phyloP scores from a whole-genome alignment of 2,113 vertebrate species.

The Cacatua alba region DNA sequence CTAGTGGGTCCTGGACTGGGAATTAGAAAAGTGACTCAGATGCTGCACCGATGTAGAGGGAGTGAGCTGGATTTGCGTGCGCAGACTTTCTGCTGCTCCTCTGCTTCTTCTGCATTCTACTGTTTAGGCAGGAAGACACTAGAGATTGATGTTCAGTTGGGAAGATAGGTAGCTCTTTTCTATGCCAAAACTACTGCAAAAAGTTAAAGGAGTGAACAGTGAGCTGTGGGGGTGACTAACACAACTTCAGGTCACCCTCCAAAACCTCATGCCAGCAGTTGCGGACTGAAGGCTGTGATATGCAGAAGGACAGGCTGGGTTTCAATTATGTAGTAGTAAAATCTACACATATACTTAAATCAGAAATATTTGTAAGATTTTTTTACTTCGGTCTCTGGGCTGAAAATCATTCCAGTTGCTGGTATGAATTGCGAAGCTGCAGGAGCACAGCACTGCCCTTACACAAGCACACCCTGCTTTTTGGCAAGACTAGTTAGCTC shows the following conservation, averaged over 20 bases:
- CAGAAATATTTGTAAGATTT: background rate
- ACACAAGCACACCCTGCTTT: background rate
- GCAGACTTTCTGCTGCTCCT: background rate
- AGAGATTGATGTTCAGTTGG: background rate
- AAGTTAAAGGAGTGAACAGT: background rate
- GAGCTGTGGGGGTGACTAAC: background rate
- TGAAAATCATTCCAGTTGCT: background rate
- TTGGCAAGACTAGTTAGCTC: background rate
- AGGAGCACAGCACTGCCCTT: background rate
- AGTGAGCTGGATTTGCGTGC: accelerated
- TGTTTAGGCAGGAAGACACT: background rate
- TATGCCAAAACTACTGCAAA: background rate
- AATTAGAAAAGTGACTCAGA: background rate
- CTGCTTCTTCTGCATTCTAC: background rate
- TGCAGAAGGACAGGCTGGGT: background rate
- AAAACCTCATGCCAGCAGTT: background rate
- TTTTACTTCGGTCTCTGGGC: background rate
- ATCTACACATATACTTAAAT: background rate
- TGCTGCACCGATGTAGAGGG: accelerated
- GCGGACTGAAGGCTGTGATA: background rate
- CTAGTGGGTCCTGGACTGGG: background rate
- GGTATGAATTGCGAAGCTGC: background rate
- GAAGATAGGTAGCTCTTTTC: background rate
- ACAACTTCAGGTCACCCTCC: background rate
- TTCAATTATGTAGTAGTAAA: background rate